These are phyloP conservation scores for Leptopilina syphax DNA, from an alignment of 2,888 invertebrate species.

Conservation along the genomic window DNA sequence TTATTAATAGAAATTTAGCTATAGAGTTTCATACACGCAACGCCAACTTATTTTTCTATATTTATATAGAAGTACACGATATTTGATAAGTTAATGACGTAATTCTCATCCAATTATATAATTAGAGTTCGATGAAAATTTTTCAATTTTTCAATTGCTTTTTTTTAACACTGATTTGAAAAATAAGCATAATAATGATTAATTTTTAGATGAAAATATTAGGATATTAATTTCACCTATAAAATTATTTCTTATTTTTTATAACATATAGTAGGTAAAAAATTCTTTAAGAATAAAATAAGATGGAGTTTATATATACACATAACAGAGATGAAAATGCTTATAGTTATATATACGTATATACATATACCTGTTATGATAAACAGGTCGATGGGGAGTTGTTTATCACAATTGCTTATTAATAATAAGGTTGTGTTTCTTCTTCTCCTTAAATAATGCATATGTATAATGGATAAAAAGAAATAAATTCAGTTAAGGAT, in stretches of 20 bases:
- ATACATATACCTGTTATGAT: slow-evolving; percentile 10
- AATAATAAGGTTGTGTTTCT: slow-evolving; percentile 25
- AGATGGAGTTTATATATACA: neutral
- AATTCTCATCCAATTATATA: neutral
- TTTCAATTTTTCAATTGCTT: neutral
- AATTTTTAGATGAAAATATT: slow-evolving; percentile 3
- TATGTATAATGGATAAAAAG: slow-evolving; percentile 1
- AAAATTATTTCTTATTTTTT: slow-evolving; percentile 12
- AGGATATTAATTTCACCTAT: neutral
- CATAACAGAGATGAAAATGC: neutral
- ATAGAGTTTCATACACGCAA: neutral
- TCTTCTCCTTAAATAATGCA: neutral
- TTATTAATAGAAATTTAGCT: neutral
- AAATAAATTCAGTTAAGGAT: slow-evolving; percentile 11
- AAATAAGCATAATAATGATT: neutral
- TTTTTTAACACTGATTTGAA: neutral
- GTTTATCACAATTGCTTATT: slow-evolving; percentile 34
- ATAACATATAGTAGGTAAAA: neutral
- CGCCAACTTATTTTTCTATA: neutral
- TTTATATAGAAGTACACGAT: no score
- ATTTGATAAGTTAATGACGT: neutral
- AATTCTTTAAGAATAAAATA: neutral
- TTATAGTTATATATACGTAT: neutral
- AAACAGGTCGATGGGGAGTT: slow-evolving; percentile 12
- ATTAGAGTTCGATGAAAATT: no score